Evolutionary conservation across 1,140 invertebrate genomes (phyloP).

Genomic region (Marisa cornuarietis): DNA sequence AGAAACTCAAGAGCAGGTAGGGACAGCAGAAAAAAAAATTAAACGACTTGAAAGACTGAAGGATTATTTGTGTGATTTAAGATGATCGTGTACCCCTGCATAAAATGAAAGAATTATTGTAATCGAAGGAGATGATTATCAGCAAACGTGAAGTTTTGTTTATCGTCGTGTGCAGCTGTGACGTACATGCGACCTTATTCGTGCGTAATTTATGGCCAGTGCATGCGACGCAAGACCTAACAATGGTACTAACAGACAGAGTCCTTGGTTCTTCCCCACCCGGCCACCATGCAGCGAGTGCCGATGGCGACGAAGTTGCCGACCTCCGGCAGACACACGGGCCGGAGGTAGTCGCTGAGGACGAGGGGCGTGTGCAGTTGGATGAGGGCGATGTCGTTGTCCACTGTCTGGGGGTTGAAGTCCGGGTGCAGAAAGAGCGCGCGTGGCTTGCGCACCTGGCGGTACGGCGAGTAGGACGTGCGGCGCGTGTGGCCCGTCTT

Average conservation of each 20-base stretch:
- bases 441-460: conserved; percentile 37
- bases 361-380: conserved; percentile 90
- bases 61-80: no score
- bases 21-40: no score
- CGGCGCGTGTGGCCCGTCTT: conserved; percentile 41
- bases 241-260: conserved; percentile 22
- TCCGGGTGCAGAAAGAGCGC: conserved; percentile 35
- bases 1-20: no score
- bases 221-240: neutral
- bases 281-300: conserved; percentile 44
- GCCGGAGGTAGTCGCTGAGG: conserved; percentile 85
- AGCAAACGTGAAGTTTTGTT: no score
- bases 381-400: conserved; percentile 89
- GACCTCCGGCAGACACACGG: conserved; percentile 74
- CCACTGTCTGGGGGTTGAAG: conserved; percentile 73
- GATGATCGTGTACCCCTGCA: no score
- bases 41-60: no score
- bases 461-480: conserved; percentile 37
- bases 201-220: no score
- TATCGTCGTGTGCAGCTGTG: no score
- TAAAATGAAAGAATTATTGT: no score
- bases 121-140: no score
- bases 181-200: no score
- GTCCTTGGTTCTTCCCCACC: conserved; percentile 42
- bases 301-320: conserved; percentile 28